Conservation (phyloP, 1,140 invertebrate genomes). For the Drosophila melanogaster region Release_6_plus_ISO1_MT NT_033777.3:13072001-13072500, state of each 20-base stretch:
- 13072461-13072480: not conserved
- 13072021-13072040: slow-evolving; percentile 8
- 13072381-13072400: slow-evolving; percentile 13
- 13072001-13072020: slow-evolving; percentile 3
- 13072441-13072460: slow-evolving; percentile 1
- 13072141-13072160: slow-evolving; percentile 75
- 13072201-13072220: slow-evolving; percentile 36
- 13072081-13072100: slow-evolving; percentile 39
- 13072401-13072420: slow-evolving; percentile 81
- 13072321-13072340: slow-evolving; percentile 23
- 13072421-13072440: slow-evolving; percentile 56
- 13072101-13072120: slow-evolving; percentile 4
- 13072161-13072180: slow-evolving; percentile 72
- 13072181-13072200: slow-evolving; percentile 25
- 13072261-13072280: slow-evolving; percentile 78
- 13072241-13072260: slow-evolving; percentile 56
- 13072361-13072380: slow-evolving; percentile 60
- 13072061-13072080: slow-evolving; percentile 43
- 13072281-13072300: slow-evolving; percentile 54
- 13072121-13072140: slow-evolving; percentile 18
- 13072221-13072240: slow-evolving; percentile 51
- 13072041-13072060: slow-evolving; percentile 13
- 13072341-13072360: slow-evolving; percentile 18
- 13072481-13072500: slow-evolving; percentile 27
- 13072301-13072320: slow-evolving; percentile 53